A percentile compares a stretch with the other conserved stretches of the same genome.
Conservation (phyloP, 2,797 vertebrate genomes). For the Pangasius djambal region DNA sequence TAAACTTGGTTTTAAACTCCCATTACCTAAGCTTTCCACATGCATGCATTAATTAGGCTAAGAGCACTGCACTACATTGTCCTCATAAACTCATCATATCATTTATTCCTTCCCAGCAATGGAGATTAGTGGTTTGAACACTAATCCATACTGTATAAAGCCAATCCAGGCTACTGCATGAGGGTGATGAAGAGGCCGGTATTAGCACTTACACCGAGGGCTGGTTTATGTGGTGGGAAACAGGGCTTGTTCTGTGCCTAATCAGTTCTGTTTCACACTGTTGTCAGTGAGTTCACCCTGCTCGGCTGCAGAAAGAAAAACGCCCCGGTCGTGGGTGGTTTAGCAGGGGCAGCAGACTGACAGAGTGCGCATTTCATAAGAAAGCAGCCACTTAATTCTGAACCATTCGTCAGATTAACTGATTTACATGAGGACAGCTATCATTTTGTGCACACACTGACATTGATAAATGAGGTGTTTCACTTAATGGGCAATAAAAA, state of each 20-base stretch:
- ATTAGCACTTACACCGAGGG: constrained; percentile 47
- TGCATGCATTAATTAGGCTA: neutral
- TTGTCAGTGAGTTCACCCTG: constrained; percentile 74
- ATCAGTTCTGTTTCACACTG: constrained; percentile 79
- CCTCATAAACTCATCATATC: constrained; percentile 33
- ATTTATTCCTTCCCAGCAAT: constrained; percentile 26
- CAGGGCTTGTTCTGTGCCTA: constrained; percentile 77
- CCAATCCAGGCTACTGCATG: neutral
- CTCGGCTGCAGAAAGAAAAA: constrained; percentile 75
- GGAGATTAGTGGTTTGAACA: constrained; percentile 25
- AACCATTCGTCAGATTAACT: constrained; percentile 81
- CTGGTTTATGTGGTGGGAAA: constrained; percentile 68
- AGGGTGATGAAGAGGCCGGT: constrained; percentile 19
- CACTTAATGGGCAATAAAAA: constrained; percentile 85
- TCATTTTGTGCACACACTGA: constrained; percentile 80
- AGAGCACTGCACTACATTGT: neutral
- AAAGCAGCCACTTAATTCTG: constrained; percentile 83
- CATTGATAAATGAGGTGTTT: constrained; percentile 86
- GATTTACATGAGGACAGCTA: constrained; percentile 86
- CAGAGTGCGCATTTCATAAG: constrained; percentile 81
- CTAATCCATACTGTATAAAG: constrained; percentile 46
- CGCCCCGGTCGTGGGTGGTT: constrained; percentile 77
- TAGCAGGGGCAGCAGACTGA: constrained; percentile 79
- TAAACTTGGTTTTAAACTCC: neutral
- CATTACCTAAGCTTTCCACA: neutral